These are phyloP conservation scores for Tokudaia muenninki DNA, from an alignment of 2,797 vertebrate species.

Conservation along the genomic window DNA sequence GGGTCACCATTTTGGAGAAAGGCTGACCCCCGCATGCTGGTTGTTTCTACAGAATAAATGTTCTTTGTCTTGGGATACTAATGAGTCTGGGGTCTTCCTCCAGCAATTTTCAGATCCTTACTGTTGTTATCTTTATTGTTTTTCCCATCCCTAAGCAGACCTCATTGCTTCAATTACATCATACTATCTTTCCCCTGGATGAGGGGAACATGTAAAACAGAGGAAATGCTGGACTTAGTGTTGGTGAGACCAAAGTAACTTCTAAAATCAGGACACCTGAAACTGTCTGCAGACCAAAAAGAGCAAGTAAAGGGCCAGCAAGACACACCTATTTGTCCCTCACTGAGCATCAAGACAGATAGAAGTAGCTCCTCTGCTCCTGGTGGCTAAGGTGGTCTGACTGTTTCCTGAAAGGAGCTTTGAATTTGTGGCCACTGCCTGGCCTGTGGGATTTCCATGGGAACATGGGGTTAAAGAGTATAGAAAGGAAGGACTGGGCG, in stretches of 20 bases:
- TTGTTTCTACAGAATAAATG: background rate
- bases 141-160: background rate
- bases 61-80: background rate
- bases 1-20: background rate
- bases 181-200: background rate
- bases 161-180: background rate
- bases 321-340: background rate
- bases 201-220: background rate
- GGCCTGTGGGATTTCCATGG: background rate
- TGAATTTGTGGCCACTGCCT: background rate
- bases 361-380: background rate
- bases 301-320: background rate
- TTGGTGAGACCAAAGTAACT: background rate
- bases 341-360: background rate
- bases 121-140: background rate
- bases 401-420: constrained; percentile 31
- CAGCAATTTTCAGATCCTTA: background rate
- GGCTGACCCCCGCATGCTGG: too few species aligned
- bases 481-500: background rate
- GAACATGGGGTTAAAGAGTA: background rate
- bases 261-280: background rate
- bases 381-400: background rate
- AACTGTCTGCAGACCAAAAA: background rate
- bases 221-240: background rate
- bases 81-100: background rate